Conservation (phyloP, 2,888 invertebrate genomes). For the Drosophila anomelani region DNA sequence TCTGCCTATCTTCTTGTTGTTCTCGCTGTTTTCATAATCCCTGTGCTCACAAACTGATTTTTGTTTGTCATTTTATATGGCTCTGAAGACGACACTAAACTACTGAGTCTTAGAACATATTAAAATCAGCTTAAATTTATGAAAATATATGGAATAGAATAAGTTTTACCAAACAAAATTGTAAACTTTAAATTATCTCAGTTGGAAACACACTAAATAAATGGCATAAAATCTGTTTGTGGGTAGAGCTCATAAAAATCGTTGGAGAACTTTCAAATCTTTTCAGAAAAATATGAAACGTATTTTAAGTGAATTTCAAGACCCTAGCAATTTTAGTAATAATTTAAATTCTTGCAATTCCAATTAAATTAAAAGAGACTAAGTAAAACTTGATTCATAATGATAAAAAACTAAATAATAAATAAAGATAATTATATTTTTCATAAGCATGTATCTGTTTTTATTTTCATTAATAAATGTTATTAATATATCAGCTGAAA, state of each 20-base stretch:
- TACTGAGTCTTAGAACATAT: not conserved
- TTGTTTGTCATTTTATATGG: not conserved
- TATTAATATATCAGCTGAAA: not conserved
- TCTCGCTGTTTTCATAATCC: conserved; percentile 9
- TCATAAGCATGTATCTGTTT: no score
- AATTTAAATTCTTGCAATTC: no score
- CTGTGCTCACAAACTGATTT: not conserved
- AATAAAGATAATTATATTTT: no score
- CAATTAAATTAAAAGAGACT: no score
- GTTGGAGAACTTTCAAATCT: no score
- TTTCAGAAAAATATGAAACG: no score
- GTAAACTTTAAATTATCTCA: not conserved
- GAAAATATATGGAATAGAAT: not conserved
- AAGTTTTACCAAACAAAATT: not conserved
- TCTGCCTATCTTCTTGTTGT: conserved; percentile 23
- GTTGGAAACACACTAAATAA: not conserved
- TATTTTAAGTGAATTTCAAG: no score
- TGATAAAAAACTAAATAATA: no score
- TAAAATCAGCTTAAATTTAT: not conserved
- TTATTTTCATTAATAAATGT: not conserved
- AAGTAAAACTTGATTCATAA: no score
- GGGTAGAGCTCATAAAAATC: no score
- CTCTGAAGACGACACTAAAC: conserved; percentile 8
- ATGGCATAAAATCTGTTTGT: not conserved
- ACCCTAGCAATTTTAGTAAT: no score